Conservation (phyloP, 2,797 vertebrate genomes). For the Sebastiscus albofasciatus region DNA sequence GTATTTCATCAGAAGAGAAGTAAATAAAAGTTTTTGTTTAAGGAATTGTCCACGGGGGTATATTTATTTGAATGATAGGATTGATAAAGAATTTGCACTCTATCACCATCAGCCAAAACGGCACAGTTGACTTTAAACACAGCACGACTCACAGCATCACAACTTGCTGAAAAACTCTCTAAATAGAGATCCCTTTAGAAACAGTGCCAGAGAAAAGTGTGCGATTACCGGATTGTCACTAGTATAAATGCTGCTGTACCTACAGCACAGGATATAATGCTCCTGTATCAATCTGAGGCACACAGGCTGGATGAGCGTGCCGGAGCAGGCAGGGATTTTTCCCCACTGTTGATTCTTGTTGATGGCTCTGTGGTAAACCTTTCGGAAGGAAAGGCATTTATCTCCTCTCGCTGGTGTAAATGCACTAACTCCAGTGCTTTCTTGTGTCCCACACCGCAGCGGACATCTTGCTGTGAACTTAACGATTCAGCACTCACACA, state of each 20-base stretch:
- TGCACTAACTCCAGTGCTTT: constrained; percentile 56
- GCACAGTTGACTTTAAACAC: neutral
- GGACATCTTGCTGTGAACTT: constrained; percentile 75
- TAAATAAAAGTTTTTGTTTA: neutral
- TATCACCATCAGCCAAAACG: neutral
- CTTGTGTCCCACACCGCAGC: constrained; percentile 49
- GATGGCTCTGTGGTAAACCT: constrained; percentile 70
- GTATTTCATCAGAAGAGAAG: neutral
- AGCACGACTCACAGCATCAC: neutral
- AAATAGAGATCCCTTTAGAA: neutral
- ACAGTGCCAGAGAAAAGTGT: neutral
- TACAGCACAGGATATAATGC: neutral
- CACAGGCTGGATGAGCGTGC: neutral
- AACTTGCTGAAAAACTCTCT: neutral
- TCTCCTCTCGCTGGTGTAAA: constrained; percentile 61
- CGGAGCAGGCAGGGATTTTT: neutral
- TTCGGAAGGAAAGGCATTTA: constrained; percentile 75
- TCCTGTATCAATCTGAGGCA: neutral
- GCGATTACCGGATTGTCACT: constrained; percentile 10
- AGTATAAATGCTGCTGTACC: neutral
- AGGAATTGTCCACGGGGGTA: neutral
- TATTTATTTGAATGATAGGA: neutral
- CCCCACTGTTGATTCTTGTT: constrained; percentile 42
- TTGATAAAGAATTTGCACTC: neutral
- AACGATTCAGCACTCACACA: constrained; percentile 70